Evolutionary conservation across 2,888 invertebrate species (phyloP).

Genomic region (Eristalis tenax): DNA sequence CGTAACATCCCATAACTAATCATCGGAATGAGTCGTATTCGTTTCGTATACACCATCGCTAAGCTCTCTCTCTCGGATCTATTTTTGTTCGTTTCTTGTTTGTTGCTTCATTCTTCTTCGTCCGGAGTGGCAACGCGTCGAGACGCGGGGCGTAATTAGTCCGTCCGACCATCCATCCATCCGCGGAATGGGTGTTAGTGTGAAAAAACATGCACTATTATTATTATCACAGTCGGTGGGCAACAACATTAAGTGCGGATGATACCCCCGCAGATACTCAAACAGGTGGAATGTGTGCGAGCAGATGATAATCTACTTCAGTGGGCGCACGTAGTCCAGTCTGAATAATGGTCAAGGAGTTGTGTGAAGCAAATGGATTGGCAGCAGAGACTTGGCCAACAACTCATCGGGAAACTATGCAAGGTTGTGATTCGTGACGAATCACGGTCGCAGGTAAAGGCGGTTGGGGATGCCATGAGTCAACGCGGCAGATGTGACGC

Average conservation of each 20-base stretch:
- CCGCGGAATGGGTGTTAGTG: background rate
- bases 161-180: too few species aligned
- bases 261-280: background rate
- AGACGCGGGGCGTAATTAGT: too few species aligned
- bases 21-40: slow-evolving; percentile 37
- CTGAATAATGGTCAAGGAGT: background rate
- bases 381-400: background rate
- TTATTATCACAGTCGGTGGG: background rate
- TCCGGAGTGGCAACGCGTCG: too few species aligned
- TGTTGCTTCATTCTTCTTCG: background rate
- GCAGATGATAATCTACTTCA: background rate
- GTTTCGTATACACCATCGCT: too few species aligned
- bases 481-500: background rate
- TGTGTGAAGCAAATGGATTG: background rate
- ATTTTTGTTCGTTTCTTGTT: slow-evolving; percentile 38
- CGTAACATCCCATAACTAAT: slow-evolving; percentile 54
- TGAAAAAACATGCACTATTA: background rate
- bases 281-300: background rate
- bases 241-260: background rate
- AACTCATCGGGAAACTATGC: background rate
- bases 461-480: background rate
- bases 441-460: too few species aligned
- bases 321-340: background rate
- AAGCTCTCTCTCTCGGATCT: background rate
- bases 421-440: background rate